These are phyloP conservation scores for Penaeus japonicus DNA, from an alignment of 1,140 invertebrate species.

Conservation along the genomic window DNA sequence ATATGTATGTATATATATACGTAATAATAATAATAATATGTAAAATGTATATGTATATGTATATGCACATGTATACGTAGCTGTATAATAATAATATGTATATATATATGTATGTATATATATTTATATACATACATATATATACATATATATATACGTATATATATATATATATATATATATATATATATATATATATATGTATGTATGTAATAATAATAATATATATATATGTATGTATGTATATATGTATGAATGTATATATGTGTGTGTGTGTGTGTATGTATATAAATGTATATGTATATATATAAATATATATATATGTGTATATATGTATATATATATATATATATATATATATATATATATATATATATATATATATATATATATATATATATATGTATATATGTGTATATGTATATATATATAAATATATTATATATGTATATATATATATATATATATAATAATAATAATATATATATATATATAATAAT, in stretches of 20 bases:
- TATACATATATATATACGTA: too few relatives aligned
- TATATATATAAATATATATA: not conserved
- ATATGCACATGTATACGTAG: not conserved
- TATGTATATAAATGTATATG: not conserved
- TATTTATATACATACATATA: not conserved
- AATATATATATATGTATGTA: not conserved
- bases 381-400: not conserved
- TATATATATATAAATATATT: not conserved
- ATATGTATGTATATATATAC: too few relatives aligned
- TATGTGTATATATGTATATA: not conserved
- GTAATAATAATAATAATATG: too few relatives aligned
- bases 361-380: not conserved
- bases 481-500: not conserved
- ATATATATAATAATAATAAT: not conserved
- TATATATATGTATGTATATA: not conserved
- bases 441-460: not conserved
- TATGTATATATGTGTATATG: not conserved
- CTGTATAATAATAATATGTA: not conserved
- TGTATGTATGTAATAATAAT: not conserved
- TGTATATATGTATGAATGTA: not conserved
- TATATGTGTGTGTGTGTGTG: not conserved
- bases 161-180: not conserved
- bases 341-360: not conserved
- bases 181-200: too few relatives aligned
- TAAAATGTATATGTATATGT: too few relatives aligned